Evolutionary conservation across 2,797 vertebrate species (phyloP).

Genomic region (Centropyge bicolor): DNA sequence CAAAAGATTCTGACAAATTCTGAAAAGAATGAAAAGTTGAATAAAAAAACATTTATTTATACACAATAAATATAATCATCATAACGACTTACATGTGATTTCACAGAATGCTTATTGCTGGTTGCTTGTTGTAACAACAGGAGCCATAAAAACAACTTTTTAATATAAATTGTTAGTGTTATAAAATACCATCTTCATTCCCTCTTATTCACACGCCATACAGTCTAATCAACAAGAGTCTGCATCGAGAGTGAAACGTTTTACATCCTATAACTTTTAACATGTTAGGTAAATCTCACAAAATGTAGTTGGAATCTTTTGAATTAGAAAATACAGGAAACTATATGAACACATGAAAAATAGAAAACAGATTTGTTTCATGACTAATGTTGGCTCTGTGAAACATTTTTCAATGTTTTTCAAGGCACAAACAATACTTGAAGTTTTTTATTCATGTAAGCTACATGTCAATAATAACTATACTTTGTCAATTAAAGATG

Average conservation of each 20-base stretch:
- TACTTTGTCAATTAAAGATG: background rate
- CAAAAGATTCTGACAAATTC: constrained; percentile 3
- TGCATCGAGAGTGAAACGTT: background rate
- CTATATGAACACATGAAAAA: background rate
- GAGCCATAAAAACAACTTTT: background rate
- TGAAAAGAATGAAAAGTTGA: background rate
- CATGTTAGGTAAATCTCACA: background rate
- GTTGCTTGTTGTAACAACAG: constrained; percentile 15
- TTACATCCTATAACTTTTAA: background rate
- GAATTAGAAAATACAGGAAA: background rate
- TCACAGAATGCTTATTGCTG: constrained; percentile 38
- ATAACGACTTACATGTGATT: constrained; percentile 17
- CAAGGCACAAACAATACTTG: background rate
- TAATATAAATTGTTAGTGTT: background rate
- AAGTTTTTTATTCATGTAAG: background rate
- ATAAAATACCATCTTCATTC: background rate
- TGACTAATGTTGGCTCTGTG: background rate
- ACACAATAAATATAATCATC: constrained; percentile 29
- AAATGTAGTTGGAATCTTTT: background rate
- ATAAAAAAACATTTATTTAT: constrained; percentile 4
- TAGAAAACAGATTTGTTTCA: background rate
- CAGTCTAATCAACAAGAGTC: background rate
- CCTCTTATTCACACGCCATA: background rate
- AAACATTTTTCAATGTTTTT: background rate
- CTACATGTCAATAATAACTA: background rate